Base-by-base conservation (phyloP, 2,797 vertebrate species). In the Ctenochaetus hawaiiensis region DNA sequence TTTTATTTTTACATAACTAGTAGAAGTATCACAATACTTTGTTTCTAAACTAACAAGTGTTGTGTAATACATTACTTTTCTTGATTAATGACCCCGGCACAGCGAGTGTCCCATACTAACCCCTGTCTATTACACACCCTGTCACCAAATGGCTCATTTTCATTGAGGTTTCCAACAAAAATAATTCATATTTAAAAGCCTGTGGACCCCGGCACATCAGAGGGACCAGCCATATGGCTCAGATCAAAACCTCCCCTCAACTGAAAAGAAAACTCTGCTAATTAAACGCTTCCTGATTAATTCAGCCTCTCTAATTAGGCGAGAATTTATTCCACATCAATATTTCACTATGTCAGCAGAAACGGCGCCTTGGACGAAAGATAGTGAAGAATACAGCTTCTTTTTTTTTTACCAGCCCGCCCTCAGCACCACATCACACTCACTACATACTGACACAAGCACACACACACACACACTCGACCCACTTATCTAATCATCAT, bases 221-320 rank as follows among this genome's bases (percentile, higher is more conserved):
- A 87, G 82, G 67, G 67, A 87, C 47, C 67, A 69, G 60, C 82
- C 92, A 92, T 92, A 93, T 93, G 92, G 85, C 88, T 83, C 67
- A 63, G 87, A 91, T 92, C 91, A 91, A 89, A 93, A 90, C 88
- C 90, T 89, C 72, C 72, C 74, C 81, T 85, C 67, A 10, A 76
- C 85, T 85, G 85, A 89, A 91, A 89, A 84, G 86, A 90, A 91
- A 91, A 87, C 85, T 87, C 83, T 43, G 73, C 90, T 94, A 93
- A 94, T 94, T 92, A 94, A 93, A 93, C 54, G 80, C 86, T 89
- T 92, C 82, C 89, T 73, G 81, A 93, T 94, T 94, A 93, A 94
- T 94, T 91, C 91, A 91, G 88, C 86, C 80, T 53, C 74, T 87
- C 85, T 94, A 94, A 94, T 94, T 93, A 94, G 91, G 91, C 72